phyloP scores from a whole-genome alignment of 2,797 vertebrate genomes.

The Chanos chanos region DNA sequence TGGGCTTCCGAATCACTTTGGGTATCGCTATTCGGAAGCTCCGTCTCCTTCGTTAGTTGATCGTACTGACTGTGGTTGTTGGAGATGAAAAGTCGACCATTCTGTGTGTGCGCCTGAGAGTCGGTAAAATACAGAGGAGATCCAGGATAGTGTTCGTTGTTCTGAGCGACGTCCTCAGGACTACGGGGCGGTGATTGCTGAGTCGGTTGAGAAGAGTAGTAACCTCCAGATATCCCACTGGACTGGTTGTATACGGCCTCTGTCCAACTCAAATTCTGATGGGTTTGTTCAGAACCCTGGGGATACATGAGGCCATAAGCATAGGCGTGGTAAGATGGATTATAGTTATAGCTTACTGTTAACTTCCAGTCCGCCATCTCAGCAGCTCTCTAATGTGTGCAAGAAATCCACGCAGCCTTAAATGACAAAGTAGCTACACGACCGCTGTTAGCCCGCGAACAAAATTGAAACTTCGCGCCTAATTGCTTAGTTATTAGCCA shows the following conservation, averaged over 20 bases:
- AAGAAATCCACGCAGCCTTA: not conserved
- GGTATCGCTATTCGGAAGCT: slow-evolving; percentile 49
- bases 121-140: slow-evolving; percentile 48
- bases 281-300: slow-evolving; percentile 52
- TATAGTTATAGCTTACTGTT: slow-evolving; percentile 65
- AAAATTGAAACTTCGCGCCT: no score
- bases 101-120: slow-evolving; percentile 43
- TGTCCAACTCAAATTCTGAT: slow-evolving; percentile 50
- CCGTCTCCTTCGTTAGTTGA: slow-evolving; percentile 10
- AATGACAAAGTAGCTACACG: no score
- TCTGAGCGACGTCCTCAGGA: slow-evolving; percentile 38
- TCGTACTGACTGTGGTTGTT: slow-evolving; percentile 22
- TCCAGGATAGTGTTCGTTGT: slow-evolving; percentile 41
- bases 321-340: slow-evolving; percentile 63
- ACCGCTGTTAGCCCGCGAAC: no score
- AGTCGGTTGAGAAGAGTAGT: slow-evolving; percentile 43
- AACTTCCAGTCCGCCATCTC: slow-evolving; percentile 72
- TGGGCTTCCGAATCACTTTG: slow-evolving; percentile 64
- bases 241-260: slow-evolving; percentile 49
- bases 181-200: slow-evolving; percentile 47
- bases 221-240: slow-evolving; percentile 40
- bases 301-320: slow-evolving; percentile 64
- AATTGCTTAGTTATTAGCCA: no score
- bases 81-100: slow-evolving; percentile 32
- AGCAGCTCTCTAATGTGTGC: not conserved